Evolutionary conservation across 2,888 invertebrate species (phyloP).

Genomic region (Ormyrus labotus): DNA sequence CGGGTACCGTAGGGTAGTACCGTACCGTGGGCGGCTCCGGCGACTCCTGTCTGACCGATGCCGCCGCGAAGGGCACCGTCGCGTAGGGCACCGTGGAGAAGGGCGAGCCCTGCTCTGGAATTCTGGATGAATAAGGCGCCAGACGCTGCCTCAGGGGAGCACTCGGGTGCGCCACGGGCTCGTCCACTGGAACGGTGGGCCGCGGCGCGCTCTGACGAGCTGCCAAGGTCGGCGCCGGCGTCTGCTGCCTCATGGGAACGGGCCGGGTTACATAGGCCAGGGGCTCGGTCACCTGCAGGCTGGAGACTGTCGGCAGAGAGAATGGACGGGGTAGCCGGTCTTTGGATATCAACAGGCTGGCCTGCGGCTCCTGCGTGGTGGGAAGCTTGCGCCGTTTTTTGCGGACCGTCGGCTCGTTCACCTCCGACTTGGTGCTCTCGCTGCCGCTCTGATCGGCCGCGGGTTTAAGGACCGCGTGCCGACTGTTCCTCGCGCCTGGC

Average conservation of each 20-base stretch:
- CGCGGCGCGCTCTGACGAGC: background rate
- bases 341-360: constrained; percentile 31
- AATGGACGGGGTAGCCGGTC: constrained; percentile 57
- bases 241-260: background rate
- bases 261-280: background rate
- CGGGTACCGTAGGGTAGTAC: background rate
- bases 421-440: background rate
- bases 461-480: background rate
- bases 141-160: background rate
- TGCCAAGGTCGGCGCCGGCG: background rate
- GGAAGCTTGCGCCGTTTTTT: constrained; percentile 21
- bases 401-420: background rate
- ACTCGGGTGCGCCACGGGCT: background rate
- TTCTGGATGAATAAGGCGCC: background rate
- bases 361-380: background rate
- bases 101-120: background rate
- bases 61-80: background rate
- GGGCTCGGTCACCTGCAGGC: background rate
- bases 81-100: too few species aligned
- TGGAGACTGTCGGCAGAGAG: constrained; percentile 6
- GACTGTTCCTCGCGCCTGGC: background rate
- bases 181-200: background rate
- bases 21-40: too few species aligned
- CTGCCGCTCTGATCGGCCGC: background rate
- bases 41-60: background rate